Percentiles rank a stretch among this genome's conserved stretches.
These are phyloP conservation scores for Nothoprocta perdicaria DNA, from an alignment of 2,113 vertebrate species.

Conservation along the genomic window DNA sequence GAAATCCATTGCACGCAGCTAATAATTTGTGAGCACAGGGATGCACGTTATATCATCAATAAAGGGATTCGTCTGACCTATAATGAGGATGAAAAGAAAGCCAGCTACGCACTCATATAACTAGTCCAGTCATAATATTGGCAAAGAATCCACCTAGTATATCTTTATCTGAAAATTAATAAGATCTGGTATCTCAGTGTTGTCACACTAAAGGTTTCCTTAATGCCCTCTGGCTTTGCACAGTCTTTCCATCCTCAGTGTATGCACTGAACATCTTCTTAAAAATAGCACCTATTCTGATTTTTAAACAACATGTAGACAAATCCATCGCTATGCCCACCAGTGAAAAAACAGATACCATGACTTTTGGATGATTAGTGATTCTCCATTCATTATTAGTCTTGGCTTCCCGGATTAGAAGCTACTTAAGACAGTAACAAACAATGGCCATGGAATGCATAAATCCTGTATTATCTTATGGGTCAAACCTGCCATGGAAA, in stretches of 20 bases:
- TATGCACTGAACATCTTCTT: not conserved
- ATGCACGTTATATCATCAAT: slow-evolving; percentile 37
- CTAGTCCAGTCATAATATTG: slow-evolving; percentile 29
- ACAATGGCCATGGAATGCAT: not conserved
- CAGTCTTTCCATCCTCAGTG: not conserved
- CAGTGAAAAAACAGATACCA: not conserved
- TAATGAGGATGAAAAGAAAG: slow-evolving; percentile 42
- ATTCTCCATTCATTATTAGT: not conserved
- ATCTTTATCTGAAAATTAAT: not conserved
- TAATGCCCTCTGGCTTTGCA: not conserved
- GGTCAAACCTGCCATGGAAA: not conserved
- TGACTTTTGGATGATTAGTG: not conserved
- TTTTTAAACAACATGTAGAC: not conserved
- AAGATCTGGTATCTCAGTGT: not conserved
- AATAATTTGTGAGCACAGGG: slow-evolving; percentile 10
- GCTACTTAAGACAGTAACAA: not conserved
- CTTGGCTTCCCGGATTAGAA: not conserved
- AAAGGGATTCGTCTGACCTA: slow-evolving; percentile 42
- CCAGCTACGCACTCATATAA: slow-evolving; percentile 4
- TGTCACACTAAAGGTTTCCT: not conserved
- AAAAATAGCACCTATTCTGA: not conserved
- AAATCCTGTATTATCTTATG: slow-evolving; percentile 1
- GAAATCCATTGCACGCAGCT: slow-evolving; percentile 52
- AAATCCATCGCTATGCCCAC: not conserved
- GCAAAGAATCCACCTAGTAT: not conserved